Base-by-base conservation (phyloP, 1,140 invertebrate species). In the Oreohelix idahoensis region DNA sequence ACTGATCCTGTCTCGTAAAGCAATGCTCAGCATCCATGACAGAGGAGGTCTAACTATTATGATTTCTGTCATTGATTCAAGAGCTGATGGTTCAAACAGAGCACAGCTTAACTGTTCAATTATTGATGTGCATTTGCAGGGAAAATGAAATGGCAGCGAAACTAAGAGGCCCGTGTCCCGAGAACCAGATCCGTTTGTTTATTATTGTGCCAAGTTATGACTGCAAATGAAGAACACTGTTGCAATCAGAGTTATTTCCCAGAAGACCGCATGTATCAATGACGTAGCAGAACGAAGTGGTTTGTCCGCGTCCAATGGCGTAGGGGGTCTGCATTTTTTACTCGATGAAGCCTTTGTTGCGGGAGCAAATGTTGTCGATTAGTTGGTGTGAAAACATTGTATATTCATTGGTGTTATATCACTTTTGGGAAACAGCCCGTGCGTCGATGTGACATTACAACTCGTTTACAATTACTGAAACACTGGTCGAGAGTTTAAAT, bases 191-290 rank as follows among this genome's bases (percentile, higher is more conserved):
- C 45, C 45, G 35, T 53, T 53, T 77, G 75, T 53, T 77, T 77
- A 77, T 77, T 77, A 29, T 77, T 26, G 1, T 29, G 45, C 26
- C 36, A 36, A 13, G 1, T 36, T 49, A 53, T 35, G 77, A 66
- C 77, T 79, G 77, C 53, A 79, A 79, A 79, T 58, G 77, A 36
- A 53, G 36, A 63, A 66, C 77, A 79, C 20, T 79, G 77, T 79
- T 79, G 77, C 77, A 79, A 79, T 79, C 77, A 79, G 58, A 79
- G 77, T 79, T 79, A 79, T 79, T 79, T 79, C 77, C 77, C 77
- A 15, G 77, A 49, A 79, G 77, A 79, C 39, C 45, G 17, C 49
- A 53, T 26, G 75, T 77, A 51, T 51, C 51, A n/a, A 74, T 74
- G 71, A 39, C 71, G 71, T 39, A 32, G 71, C 10, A 74, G 26